Conservation (phyloP, 2,113 vertebrate species). For the Nyctibius bracteatus region DNA sequence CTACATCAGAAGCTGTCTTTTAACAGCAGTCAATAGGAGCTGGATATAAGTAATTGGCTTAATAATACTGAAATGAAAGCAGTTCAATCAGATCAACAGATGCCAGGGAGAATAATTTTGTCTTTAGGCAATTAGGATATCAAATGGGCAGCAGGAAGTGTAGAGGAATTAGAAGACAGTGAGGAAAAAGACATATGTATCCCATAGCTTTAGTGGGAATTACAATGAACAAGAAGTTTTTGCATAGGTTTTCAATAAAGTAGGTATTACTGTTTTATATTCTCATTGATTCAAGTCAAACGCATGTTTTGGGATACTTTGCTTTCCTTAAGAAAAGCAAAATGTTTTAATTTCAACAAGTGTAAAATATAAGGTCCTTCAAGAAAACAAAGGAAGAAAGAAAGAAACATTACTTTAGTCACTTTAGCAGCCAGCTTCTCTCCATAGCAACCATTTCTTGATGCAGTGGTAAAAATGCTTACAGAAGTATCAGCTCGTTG, state of each 20-base stretch:
- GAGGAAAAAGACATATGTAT: neutral
- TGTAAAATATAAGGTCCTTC: neutral
- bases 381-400: neutral
- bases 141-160: neutral
- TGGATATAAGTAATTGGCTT: neutral
- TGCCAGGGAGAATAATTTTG: neutral
- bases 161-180: neutral
- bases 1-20: neutral
- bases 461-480: neutral
- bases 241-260: neutral
- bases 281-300: neutral
- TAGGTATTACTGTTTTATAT: neutral
- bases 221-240: neutral
- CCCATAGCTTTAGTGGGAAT: neutral
- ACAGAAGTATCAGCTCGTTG: neutral
- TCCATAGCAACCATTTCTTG: slow-evolving; percentile 2
- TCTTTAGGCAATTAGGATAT: neutral
- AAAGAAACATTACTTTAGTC: neutral
- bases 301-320: neutral
- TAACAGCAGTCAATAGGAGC: neutral
- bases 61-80: neutral
- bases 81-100: neutral
- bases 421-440: neutral
- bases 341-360: neutral
- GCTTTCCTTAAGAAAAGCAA: neutral